phyloP scores from a whole-genome alignment of 2,888 invertebrate genomes.

The Lycaena phlaeas region DNA sequence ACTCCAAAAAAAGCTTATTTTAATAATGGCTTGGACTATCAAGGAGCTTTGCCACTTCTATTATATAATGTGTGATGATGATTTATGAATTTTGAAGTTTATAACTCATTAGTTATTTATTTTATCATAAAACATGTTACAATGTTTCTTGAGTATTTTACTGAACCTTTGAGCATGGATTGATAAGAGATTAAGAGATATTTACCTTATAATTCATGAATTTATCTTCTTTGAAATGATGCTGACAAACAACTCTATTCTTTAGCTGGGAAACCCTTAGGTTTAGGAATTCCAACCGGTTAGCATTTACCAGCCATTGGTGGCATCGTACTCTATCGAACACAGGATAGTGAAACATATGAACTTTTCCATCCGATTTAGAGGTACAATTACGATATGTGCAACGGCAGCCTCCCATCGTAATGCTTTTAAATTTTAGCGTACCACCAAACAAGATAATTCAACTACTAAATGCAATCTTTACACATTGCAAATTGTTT shows the following conservation, averaged over 20 bases:
- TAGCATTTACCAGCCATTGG: conserved; percentile 72
- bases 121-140: too few relatives aligned
- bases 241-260: conserved; percentile 74
- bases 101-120: too few relatives aligned
- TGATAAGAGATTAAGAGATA: conserved; percentile 8
- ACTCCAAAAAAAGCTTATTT: too few relatives aligned
- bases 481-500: too few relatives aligned
- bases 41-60: too few relatives aligned
- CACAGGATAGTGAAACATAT: conserved; percentile 76
- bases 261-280: conserved; percentile 72
- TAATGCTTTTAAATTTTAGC: conserved; percentile 1
- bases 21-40: too few relatives aligned
- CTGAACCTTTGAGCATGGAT: too few relatives aligned
- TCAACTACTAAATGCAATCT: too few relatives aligned
- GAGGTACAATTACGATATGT: conserved; percentile 68
- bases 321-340: conserved; percentile 72
- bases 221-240: conserved; percentile 68
- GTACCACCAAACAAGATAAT: too few relatives aligned
- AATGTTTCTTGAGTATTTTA: too few relatives aligned
- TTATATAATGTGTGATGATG: too few relatives aligned
- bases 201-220: conserved; percentile 68
- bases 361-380: conserved; percentile 64
- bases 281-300: conserved; percentile 62
- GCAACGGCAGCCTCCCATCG: conserved; percentile 76
- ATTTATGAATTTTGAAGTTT: too few relatives aligned